A percentile compares a stretch with the other conserved stretches of the same genome.
phyloP scores from a whole-genome alignment of 2,888 invertebrate genomes.

The Ellobium chinense region DNA sequence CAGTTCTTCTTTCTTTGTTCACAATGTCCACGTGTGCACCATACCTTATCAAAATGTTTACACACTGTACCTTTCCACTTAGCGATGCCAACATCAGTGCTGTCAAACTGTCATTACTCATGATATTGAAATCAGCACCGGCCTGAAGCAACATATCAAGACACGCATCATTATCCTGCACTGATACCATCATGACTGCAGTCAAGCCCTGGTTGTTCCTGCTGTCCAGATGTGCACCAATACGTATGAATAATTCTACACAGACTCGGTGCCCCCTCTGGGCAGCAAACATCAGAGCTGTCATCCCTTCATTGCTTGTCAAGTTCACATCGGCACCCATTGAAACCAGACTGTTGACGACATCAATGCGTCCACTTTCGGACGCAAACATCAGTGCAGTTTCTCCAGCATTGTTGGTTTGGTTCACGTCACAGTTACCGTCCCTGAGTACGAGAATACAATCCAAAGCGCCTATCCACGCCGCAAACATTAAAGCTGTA shows the following conservation, averaged over 20 bases:
- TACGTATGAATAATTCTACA: no score
- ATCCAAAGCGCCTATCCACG: no score
- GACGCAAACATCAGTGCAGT: neutral
- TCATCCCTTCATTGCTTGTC: slow-evolving; percentile 80
- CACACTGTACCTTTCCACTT: no score
- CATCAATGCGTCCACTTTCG: neutral
- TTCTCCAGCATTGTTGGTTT: neutral
- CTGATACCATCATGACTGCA: neutral
- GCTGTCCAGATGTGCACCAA: no score
- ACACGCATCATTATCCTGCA: neutral
- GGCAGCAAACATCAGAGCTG: slow-evolving; percentile 86
- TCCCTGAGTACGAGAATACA: no score
- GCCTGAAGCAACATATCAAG: neutral
- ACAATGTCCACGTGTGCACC: no score
- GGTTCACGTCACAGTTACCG: no score
- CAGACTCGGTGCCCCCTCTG: no score
- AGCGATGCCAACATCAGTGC: neutral
- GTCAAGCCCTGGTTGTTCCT: neutral
- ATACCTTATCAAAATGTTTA: no score
- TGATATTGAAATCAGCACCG: neutral
- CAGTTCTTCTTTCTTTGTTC: neutral
- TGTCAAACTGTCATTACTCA: neutral
- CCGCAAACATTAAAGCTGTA: no score
- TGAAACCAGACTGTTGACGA: neutral
- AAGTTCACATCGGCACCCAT: slow-evolving; percentile 78